Base-by-base conservation (phyloP, 2,888 invertebrate genomes). In the Orchesellides sinensis region DNA sequence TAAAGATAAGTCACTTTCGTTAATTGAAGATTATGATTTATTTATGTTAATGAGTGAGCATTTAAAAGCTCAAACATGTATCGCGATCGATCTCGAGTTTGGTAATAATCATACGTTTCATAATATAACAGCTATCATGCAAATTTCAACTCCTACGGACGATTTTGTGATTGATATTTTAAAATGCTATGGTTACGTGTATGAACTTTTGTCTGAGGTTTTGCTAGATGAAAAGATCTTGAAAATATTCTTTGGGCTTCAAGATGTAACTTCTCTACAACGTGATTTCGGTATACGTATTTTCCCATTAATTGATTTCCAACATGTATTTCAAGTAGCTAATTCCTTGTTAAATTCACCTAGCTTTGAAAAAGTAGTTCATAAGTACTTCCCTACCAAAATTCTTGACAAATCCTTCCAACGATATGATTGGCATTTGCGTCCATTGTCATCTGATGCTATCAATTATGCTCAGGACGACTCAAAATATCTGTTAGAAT, bases 1-100 rank as follows among this genome's bases (percentile, higher is more conserved):
- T n/a, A 49, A 49, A 66, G 49, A 66, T 47, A 45, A 49, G 47
- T 45, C 14, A n/a, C 27, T 66, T 29, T 66, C 47, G 66, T 66
- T 27, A 17, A 14, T 66, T n/a, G 66, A 66, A 5, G 14, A 3
- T n/a, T 17, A n/a, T 25, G 66, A 49, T 1, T 25, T 27, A 0
- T 49, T 66, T 1, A n/a, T 6, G 3, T 3, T 47, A 27, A 66
- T 66, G 66, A 4, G 25, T 47, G 45, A 49, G 10, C 45, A 47
- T 27, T 17, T 66, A 4, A 49, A 27, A 1, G 29, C 14, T 4
- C 45, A 66, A 25, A 45, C 1, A 12, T 17, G 2, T 14, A 66
- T 66, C 12, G 23, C 66, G 12, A 49, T 66, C n/a, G 66, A 66
- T 49, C 21, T 47, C 8, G 66, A 66, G 17, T 45, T 66, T n/a